phyloP scores from a whole-genome alignment of 92 coral and sea anemone species.

The Siderastrea radians region DNA sequence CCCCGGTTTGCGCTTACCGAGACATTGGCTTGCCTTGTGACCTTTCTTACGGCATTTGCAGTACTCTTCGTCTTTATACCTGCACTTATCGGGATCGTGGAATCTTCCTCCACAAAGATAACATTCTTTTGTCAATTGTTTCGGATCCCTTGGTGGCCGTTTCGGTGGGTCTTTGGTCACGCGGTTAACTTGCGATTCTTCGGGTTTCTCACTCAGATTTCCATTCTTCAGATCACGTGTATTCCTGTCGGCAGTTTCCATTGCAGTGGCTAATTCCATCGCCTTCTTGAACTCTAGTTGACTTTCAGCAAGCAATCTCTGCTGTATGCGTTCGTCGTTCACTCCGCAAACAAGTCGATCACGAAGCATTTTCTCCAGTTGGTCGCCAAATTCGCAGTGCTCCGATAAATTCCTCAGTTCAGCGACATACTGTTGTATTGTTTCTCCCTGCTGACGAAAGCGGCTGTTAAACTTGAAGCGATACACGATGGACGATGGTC shows the following conservation, averaged over 20 bases:
- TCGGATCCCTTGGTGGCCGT: not conserved
- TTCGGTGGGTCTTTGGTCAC: not conserved
- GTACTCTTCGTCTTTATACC: constrained; percentile 30
- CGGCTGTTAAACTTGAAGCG: constrained; percentile 62
- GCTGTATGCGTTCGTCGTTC: constrained; percentile 54
- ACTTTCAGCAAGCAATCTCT: constrained; percentile 47
- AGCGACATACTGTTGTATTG: constrained; percentile 29
- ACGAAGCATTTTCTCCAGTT: constrained; percentile 38
- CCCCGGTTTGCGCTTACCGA: not conserved
- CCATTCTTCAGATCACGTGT: constrained; percentile 44
- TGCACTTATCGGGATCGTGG: constrained; percentile 29
- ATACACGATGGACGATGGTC: constrained; percentile 36
- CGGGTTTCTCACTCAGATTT: constrained; percentile 5
- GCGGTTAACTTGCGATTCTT: not conserved
- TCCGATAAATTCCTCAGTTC: constrained; percentile 26
- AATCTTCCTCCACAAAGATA: constrained; percentile 40
- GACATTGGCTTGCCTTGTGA: not conserved
- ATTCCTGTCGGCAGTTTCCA: constrained; percentile 39
- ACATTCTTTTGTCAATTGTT: constrained; percentile 14
- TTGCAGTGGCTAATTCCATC: constrained; percentile 33
- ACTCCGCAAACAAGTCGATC: constrained; percentile 58
- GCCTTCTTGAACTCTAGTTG: constrained; percentile 50
- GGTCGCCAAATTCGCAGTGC: constrained; percentile 43
- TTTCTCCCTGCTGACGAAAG: constrained; percentile 22
- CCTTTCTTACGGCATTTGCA: constrained; percentile 8